Conservation (phyloP, 2,113 vertebrate genomes). For the Callaeas wilsoni region DNA sequence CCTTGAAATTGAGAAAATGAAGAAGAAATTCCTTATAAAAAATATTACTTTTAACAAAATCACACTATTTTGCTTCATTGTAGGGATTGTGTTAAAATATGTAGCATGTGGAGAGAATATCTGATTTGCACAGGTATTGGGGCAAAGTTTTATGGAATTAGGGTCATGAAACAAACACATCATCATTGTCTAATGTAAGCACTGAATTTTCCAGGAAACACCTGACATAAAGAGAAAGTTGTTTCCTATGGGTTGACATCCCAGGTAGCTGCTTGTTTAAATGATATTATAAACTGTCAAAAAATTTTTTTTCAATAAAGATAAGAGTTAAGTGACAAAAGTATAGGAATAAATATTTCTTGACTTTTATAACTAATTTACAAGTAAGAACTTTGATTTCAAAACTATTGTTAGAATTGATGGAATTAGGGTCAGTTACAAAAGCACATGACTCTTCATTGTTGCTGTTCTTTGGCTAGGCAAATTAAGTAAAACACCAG, state of each 20-base stretch:
- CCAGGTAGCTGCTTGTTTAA: neutral
- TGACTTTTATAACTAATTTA: neutral
- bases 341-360: neutral
- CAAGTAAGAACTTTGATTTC: neutral
- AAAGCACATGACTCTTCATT: neutral
- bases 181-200: neutral
- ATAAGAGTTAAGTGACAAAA: neutral
- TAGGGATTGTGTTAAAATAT: neutral
- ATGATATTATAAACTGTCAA: neutral
- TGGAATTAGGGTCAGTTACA: neutral
- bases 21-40: neutral
- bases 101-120: neutral
- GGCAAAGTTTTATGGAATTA: neutral
- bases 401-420: neutral
- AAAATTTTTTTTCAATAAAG: no score
- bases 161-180: neutral
- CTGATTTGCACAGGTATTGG: neutral
- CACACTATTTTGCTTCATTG: neutral
- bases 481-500: neutral
- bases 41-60: neutral
- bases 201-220: neutral
- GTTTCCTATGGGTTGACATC: rapidly evolving
- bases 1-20: neutral
- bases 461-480: neutral
- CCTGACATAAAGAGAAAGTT: neutral